A percentile compares a stretch with the other conserved stretches of the same genome.
Evolutionary conservation across 2,797 vertebrate species (phyloP).

Genomic region (Craterocephalus amniculus): DNA sequence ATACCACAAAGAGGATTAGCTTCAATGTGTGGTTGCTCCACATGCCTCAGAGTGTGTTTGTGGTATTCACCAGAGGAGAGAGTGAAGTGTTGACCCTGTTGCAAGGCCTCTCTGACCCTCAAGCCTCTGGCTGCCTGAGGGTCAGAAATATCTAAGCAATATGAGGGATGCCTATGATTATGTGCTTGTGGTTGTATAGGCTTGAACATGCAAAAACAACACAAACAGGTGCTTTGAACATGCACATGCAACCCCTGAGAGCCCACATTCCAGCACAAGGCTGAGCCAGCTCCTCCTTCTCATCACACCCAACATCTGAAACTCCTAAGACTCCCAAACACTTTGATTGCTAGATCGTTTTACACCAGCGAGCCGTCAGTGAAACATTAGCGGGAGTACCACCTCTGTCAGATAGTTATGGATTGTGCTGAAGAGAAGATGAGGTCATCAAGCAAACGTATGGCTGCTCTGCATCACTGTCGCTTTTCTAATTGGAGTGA

Average conservation of each 20-base stretch:
- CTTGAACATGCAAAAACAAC: conserved; percentile 59
- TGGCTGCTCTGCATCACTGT: conserved; percentile 72
- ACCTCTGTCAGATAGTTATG: conserved; percentile 55
- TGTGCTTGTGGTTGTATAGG: conserved; percentile 40
- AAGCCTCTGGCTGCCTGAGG: conserved; percentile 30
- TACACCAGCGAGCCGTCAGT: conserved; percentile 34
- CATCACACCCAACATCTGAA: conserved; percentile 53
- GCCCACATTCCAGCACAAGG: conserved; percentile 59
- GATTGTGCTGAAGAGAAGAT: conserved; percentile 61
- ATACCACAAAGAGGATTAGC: conserved; percentile 13
- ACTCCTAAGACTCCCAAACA: conserved; percentile 50
- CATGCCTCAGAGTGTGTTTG: conserved; percentile 12
- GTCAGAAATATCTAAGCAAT: conserved; percentile 67
- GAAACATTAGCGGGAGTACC: conserved; percentile 48
- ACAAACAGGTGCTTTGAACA: conserved; percentile 60
- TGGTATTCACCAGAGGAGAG: conserved; percentile 34
- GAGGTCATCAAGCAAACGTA: conserved; percentile 71
- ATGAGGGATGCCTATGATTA: conserved; percentile 48
- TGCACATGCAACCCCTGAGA: conserved; percentile 45
- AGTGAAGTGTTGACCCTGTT: conserved; percentile 27
- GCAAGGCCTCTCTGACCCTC: conserved; percentile 1
- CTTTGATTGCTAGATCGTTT: conserved; percentile 60
- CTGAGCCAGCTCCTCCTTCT: conserved; percentile 53
- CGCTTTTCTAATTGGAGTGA: conserved; percentile 72
- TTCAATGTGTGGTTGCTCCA: conserved; percentile 16